Evolutionary conservation across 30 jellyfish, hydroid and myxozoan genomes (phyloP).

Genomic region (Aurelia coerulea): DNA sequence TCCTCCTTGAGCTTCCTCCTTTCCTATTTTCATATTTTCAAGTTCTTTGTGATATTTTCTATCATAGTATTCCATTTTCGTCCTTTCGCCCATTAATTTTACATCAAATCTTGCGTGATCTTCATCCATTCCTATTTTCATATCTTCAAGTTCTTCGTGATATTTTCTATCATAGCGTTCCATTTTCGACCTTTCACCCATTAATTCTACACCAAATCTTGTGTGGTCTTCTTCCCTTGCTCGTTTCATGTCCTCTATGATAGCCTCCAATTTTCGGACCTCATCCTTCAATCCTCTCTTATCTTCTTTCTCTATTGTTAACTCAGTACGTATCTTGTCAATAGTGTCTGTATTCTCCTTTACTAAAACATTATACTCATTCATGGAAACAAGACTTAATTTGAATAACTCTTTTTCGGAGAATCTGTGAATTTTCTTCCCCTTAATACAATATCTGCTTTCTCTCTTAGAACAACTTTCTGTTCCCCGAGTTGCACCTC

Average conservation of each 20-base stretch:
- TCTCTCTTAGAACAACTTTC: not conserved
- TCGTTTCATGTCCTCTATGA: not conserved
- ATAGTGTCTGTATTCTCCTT: not conserved
- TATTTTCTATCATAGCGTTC: too few species aligned
- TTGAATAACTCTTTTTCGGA: not conserved
- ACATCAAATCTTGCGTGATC: too few species aligned
- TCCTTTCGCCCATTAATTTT: too few species aligned
- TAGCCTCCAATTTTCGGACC: not conserved
- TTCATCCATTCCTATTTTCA: too few species aligned
- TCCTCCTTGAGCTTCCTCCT: too few species aligned
- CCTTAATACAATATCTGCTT: not conserved
- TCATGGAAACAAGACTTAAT: slow-evolving; percentile 3
- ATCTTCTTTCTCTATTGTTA: not conserved
- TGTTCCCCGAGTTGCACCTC: not conserved
- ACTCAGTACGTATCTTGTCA: not conserved
- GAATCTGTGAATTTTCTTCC: not conserved
- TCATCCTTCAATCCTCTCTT: not conserved
- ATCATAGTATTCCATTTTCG: too few species aligned
- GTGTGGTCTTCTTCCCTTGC: not conserved
- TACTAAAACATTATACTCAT: not conserved
- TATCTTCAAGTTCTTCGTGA: too few species aligned
- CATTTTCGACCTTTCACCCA: too few species aligned
- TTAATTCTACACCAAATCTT: too few species aligned
- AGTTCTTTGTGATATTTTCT: too few species aligned
- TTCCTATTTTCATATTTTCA: too few species aligned